Evolutionary conservation across 2,113 vertebrate species (phyloP).

Genomic region (Diadophis punctatus): DNA sequence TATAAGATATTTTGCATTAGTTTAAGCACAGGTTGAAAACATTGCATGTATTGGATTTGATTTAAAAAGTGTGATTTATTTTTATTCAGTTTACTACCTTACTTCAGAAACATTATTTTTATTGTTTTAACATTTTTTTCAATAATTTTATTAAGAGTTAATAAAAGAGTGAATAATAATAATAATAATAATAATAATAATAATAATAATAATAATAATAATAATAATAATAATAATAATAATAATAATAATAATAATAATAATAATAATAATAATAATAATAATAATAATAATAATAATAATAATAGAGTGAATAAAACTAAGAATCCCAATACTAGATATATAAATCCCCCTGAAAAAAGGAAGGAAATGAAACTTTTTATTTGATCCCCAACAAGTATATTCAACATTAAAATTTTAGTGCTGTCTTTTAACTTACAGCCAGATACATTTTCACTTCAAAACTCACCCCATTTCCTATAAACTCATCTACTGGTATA

Average conservation of each 20-base stretch:
- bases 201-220: too few species aligned
- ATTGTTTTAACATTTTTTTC: background rate
- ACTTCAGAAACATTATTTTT: background rate
- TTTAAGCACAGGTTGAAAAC: background rate
- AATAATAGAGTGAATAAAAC: too few species aligned
- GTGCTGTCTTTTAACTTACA: background rate
- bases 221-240: too few species aligned
- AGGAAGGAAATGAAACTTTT: background rate
- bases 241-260: too few species aligned
- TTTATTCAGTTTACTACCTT: background rate
- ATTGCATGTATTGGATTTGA: background rate
- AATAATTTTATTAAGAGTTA: background rate
- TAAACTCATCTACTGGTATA: background rate
- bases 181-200: too few species aligned
- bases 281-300: too few species aligned
- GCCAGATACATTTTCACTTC: background rate
- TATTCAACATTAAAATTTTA: background rate
- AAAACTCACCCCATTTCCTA: background rate
- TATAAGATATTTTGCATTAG: background rate
- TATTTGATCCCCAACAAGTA: background rate
- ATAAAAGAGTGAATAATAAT: too few species aligned
- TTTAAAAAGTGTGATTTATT: background rate
- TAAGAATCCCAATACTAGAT: background rate
- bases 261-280: too few species aligned
- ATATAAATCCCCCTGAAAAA: background rate